A percentile compares a stretch with the other conserved stretches of the same genome.
These are phyloP conservation scores for Spinus olivaceus DNA, from an alignment of 2,797 vertebrate genomes.

Conservation along the genomic window DNA sequence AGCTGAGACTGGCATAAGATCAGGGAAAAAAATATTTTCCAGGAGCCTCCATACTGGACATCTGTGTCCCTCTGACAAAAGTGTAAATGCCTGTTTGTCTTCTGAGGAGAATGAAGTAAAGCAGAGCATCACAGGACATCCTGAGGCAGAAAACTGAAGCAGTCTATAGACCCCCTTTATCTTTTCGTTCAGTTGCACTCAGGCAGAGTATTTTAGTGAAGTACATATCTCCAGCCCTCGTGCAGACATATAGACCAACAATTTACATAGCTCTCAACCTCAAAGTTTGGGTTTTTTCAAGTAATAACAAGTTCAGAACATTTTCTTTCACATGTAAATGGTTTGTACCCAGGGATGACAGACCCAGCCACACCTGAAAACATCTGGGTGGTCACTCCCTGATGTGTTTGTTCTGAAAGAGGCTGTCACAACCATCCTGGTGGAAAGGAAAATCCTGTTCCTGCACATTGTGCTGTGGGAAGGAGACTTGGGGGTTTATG, in stretches of 20 bases:
- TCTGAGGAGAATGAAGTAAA: neutral
- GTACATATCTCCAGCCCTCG: neutral
- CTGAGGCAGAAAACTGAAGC: neutral
- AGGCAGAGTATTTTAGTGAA: neutral
- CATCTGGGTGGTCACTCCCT: neutral
- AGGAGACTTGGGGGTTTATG: neutral
- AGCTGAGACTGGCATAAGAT: neutral
- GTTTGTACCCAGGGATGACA: neutral
- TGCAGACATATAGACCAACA: neutral
- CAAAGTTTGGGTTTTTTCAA: neutral
- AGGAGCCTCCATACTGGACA: neutral
- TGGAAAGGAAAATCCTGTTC: neutral
- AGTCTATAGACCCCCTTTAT: neutral
- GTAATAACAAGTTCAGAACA: neutral
- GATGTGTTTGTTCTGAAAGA: neutral
- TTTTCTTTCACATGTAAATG: neutral
- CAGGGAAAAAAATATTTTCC: neutral
- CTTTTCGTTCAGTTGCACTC: neutral
- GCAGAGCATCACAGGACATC: neutral
- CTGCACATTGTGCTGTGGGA: neutral
- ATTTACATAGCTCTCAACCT: neutral
- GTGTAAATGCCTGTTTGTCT: neutral
- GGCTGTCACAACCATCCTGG: neutral
- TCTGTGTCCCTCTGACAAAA: neutral
- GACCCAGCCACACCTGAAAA: neutral